Evolutionary conservation across 2,888 invertebrate species (phyloP).

Genomic region (Hypolimnas misippus): DNA sequence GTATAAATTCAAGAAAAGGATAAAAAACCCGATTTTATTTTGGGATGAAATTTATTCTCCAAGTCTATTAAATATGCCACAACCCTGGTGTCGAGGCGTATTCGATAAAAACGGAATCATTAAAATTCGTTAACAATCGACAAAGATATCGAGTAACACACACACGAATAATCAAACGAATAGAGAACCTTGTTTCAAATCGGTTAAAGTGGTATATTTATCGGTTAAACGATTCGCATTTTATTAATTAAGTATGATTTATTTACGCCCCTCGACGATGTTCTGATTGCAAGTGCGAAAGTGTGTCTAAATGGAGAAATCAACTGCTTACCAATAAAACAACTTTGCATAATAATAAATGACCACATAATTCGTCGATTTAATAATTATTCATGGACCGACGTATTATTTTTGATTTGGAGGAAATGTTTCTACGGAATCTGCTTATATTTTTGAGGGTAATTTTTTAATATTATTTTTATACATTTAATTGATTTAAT

Average conservation of each 20-base stretch:
- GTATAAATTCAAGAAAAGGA: no score
- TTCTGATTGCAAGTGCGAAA: constrained; percentile 50
- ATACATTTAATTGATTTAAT: no score
- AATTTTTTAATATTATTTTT: constrained; percentile 32
- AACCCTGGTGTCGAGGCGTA: no score
- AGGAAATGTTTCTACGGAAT: constrained; percentile 56
- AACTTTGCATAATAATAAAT: constrained; percentile 46
- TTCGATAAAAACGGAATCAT: no score
- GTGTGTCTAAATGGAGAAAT: constrained; percentile 69
- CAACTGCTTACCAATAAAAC: constrained; percentile 48
- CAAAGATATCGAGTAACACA: no score
- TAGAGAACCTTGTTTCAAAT: background rate
- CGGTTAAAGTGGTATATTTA: background rate
- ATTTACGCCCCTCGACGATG: constrained; percentile 38
- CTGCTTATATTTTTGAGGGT: constrained; percentile 64
- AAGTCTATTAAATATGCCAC: no score
- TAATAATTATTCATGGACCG: constrained; percentile 42
- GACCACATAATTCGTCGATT: constrained; percentile 26
- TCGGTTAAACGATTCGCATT: background rate
- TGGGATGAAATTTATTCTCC: no score
- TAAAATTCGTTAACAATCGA: no score
- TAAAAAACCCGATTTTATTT: no score
- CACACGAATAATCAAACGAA: no score
- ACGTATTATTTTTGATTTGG: constrained; percentile 55
- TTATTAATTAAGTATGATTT: constrained; percentile 14